phyloP scores from a whole-genome alignment of 2,888 invertebrate species.

The Helobdella robusta region DNA sequence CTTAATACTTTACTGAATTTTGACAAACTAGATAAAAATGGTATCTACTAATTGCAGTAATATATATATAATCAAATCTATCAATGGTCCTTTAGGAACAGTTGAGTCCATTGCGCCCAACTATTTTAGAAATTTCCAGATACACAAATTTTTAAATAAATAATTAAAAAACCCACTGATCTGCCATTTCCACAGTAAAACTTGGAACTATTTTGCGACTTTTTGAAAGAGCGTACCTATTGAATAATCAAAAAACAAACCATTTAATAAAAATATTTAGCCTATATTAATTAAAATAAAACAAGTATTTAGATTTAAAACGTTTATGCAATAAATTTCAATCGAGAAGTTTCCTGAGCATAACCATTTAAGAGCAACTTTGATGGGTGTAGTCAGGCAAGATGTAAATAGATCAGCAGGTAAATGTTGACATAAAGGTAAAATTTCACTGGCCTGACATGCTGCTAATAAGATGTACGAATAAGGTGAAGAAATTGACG shows the following conservation, averaged over 20 bases:
- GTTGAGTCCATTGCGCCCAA: too few species aligned
- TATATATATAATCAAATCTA: too few species aligned
- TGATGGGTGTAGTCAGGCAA: conserved; percentile 94
- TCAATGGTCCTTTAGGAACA: too few species aligned
- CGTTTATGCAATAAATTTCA: background rate
- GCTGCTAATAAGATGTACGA: conserved; percentile 81
- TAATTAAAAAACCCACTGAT: too few species aligned
- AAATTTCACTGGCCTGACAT: conserved; percentile 78
- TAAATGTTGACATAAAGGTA: conserved; percentile 93
- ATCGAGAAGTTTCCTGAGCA: conserved; percentile 26
- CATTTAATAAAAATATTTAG: too few species aligned
- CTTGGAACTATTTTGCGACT: conserved; percentile 71
- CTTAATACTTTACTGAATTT: too few species aligned
- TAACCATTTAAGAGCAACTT: conserved; percentile 81
- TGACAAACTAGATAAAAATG: too few species aligned
- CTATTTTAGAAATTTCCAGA: too few species aligned
- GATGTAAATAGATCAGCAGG: conserved; percentile 95
- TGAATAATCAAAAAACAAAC: background rate
- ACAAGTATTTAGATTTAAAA: background rate
- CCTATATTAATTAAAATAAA: too few species aligned
- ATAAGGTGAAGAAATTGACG: background rate
- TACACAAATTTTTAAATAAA: too few species aligned
- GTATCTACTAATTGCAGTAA: too few species aligned
- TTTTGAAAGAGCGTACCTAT: conserved; percentile 72
- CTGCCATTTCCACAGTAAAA: conserved; percentile 73